Conservation (phyloP, 2,113 vertebrate genomes). For the Peromyscus maniculatus region DNA sequence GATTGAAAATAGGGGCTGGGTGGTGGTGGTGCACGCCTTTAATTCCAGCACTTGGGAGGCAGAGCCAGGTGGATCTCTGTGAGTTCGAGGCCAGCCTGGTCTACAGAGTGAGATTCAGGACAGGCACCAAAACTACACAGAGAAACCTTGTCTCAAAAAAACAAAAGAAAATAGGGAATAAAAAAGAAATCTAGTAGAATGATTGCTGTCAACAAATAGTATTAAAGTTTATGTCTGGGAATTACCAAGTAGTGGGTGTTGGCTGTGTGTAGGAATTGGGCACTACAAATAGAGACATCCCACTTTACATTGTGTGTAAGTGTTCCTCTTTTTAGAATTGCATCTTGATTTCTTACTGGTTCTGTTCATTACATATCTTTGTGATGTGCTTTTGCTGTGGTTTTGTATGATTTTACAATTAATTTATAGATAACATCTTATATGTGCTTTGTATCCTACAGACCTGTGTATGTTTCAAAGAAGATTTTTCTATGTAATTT, state of each 20-base stretch:
- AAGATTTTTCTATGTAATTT: neutral
- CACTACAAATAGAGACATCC: neutral
- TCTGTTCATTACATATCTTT: neutral
- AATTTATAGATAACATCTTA: neutral
- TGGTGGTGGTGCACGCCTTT: too few relatives aligned
- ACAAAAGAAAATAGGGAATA: neutral
- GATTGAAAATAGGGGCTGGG: neutral
- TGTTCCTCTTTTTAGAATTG: constrained; percentile 1
- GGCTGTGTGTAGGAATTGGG: neutral
- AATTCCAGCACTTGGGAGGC: too few relatives aligned
- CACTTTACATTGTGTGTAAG: neutral
- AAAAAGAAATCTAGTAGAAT: neutral
- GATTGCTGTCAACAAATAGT: neutral
- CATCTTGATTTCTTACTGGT: neutral
- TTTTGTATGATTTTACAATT: neutral
- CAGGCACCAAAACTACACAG: too few relatives aligned
- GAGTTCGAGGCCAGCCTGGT: too few relatives aligned
- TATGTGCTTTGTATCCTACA: neutral
- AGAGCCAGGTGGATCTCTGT: too few relatives aligned
- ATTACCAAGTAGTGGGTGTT: neutral
- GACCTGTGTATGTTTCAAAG: neutral
- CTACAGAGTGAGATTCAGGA: too few relatives aligned
- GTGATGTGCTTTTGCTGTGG: neutral
- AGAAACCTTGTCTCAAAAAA: too few relatives aligned
- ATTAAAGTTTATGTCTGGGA: neutral